Conservation (phyloP, 2,113 vertebrate genomes). For the Prunella fulvescens region DNA sequence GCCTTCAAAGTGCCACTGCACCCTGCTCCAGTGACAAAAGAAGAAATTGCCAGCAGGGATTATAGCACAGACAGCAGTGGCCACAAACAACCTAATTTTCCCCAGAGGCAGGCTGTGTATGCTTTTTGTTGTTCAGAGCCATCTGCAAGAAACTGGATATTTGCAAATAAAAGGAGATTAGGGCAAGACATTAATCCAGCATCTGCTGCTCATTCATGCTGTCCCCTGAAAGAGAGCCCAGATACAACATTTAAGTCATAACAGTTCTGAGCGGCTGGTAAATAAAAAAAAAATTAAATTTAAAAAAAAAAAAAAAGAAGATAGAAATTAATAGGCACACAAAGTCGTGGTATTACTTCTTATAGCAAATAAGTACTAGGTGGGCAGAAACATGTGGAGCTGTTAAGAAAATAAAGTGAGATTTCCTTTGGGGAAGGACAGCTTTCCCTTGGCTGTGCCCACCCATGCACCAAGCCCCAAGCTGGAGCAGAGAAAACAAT, state of each 20-base stretch:
- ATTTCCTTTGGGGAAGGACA: neutral
- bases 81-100: constrained; percentile 36
- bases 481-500: neutral
- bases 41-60: neutral
- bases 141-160: constrained; percentile 49
- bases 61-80: neutral
- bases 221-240: constrained; percentile 12
- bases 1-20: neutral
- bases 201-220: constrained; percentile 43
- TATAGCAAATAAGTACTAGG: neutral
- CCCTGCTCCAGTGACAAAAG: neutral
- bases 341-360: neutral
- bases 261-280: neutral
- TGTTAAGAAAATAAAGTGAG: neutral
- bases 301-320: too few relatives aligned
- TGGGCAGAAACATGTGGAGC: accelerated
- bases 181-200: constrained; percentile 31
- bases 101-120: neutral
- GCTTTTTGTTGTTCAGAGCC: constrained; percentile 35
- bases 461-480: accelerated
- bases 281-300: neutral
- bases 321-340: neutral
- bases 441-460: neutral
- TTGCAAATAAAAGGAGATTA: constrained; percentile 57
- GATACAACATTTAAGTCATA: neutral